phyloP scores from a whole-genome alignment of 2,888 invertebrate genomes.

The Diplazon laetatorius region DNA sequence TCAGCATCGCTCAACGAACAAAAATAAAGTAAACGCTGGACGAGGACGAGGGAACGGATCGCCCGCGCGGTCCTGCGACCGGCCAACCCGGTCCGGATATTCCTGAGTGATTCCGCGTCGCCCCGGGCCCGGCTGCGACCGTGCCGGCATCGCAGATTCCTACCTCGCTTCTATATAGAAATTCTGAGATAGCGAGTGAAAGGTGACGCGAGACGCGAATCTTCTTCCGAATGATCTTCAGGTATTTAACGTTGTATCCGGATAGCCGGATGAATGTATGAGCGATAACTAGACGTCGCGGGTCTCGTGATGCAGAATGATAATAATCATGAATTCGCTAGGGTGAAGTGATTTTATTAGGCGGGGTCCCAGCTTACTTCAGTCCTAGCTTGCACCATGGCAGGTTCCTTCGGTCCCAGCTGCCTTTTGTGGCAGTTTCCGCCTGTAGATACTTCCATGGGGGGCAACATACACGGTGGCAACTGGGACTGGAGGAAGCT shows the following conservation, averaged over 20 bases:
- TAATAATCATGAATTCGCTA: too few species aligned
- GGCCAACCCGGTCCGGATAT: conserved; percentile 68
- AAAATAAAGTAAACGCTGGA: conserved; percentile 57
- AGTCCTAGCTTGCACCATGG: too few species aligned
- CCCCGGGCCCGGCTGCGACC: conserved; percentile 72
- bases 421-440: too few species aligned
- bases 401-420: too few species aligned
- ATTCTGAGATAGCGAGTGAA: conserved; percentile 7
- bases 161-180: conserved; percentile 13
- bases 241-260: not conserved
- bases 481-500: too few species aligned
- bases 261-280: not conserved
- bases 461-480: too few species aligned
- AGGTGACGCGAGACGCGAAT: conserved; percentile 39
- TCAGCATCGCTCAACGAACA: not conserved
- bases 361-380: too few species aligned
- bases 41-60: not conserved
- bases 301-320: too few species aligned
- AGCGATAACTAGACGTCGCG: conserved; percentile 34
- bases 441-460: too few species aligned
- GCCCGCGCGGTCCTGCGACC: not conserved
- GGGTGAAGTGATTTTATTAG: too few species aligned
- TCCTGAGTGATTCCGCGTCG: conserved; percentile 81
- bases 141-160: conserved; percentile 20
- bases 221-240: not conserved